Conservation (phyloP, 2,797 vertebrate species). For the Pseudochromis fuscus region DNA sequence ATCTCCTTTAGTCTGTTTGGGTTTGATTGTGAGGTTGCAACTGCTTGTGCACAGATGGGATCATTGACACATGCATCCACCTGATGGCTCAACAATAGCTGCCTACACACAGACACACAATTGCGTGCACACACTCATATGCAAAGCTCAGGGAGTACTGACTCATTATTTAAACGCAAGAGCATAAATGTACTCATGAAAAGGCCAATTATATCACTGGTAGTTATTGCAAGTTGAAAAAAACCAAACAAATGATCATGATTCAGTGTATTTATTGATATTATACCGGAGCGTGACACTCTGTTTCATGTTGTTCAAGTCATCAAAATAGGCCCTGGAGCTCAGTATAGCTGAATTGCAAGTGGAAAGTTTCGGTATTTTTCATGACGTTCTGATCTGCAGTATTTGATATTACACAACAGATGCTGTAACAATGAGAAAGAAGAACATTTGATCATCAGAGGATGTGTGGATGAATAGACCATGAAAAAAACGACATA, state of each 20-base stretch:
- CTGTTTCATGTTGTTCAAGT: neutral
- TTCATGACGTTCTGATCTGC: too few relatives aligned
- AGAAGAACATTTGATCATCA: neutral
- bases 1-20: slow-evolving; percentile 44
- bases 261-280: neutral
- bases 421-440: neutral
- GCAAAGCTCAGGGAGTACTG: slow-evolving; percentile 9
- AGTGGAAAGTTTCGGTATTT: neutral
- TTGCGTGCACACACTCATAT: slow-evolving; percentile 15
- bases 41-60: slow-evolving; percentile 45
- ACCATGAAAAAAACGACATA: too few relatives aligned
- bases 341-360: neutral
- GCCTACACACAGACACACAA: slow-evolving; percentile 32
- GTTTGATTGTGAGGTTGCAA: slow-evolving; percentile 44
- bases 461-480: neutral
- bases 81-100: slow-evolving; percentile 29
- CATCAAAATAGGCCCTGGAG: neutral
- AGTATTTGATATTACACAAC: neutral
- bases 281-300: neutral
- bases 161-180: slow-evolving; percentile 26
- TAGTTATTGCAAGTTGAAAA: neutral
- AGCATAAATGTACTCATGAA: slow-evolving; percentile 10
- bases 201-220: slow-evolving; percentile 4
- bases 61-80: slow-evolving; percentile 47
- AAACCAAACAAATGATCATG: neutral